A percentile compares a stretch with the other conserved stretches of the same genome.
Evolutionary conservation across 2,888 invertebrate species (phyloP).

Genomic region (Cantharis rufa): DNA sequence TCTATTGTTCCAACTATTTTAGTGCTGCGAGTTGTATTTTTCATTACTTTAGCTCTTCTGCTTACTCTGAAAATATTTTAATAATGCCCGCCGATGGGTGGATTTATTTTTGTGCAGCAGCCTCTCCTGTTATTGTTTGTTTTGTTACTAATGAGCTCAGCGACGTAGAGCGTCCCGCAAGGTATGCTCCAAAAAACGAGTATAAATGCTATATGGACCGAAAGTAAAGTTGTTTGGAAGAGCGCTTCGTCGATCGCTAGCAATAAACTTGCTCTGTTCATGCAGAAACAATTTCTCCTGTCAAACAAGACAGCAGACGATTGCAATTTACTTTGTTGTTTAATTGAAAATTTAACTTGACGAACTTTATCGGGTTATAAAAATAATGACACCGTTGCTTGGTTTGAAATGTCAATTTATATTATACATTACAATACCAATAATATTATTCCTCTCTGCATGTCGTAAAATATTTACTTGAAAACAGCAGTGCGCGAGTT

Average conservation of each 20-base stretch:
- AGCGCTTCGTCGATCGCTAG: conserved; percentile 36
- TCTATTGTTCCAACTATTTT: conserved; percentile 27
- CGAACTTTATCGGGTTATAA: background rate
- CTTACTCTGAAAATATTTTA: background rate
- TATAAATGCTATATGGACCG: conserved; percentile 38
- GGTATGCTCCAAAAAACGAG: conserved; percentile 18
- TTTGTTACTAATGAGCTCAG: conserved; percentile 28
- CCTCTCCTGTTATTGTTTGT: conserved; percentile 16
- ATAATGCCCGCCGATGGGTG: background rate
- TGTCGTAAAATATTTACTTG: background rate
- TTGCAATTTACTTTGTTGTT: conserved; percentile 22
- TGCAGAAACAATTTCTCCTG: conserved; percentile 33
- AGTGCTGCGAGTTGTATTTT: conserved; percentile 12
- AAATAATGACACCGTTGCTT: background rate
- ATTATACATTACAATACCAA: background rate
- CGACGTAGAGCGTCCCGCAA: conserved; percentile 22
- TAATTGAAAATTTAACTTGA: conserved; percentile 17
- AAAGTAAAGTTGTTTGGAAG: conserved; percentile 40
- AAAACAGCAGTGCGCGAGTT: background rate
- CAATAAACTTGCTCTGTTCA: conserved; percentile 38
- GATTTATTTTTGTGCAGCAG: background rate
- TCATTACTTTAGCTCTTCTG: conserved; percentile 1
- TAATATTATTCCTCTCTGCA: no score
- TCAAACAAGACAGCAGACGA: conserved; percentile 23
- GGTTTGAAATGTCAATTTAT: background rate